Conservation (phyloP, 2,888 invertebrate genomes). For the Dynastes hyllus region DNA sequence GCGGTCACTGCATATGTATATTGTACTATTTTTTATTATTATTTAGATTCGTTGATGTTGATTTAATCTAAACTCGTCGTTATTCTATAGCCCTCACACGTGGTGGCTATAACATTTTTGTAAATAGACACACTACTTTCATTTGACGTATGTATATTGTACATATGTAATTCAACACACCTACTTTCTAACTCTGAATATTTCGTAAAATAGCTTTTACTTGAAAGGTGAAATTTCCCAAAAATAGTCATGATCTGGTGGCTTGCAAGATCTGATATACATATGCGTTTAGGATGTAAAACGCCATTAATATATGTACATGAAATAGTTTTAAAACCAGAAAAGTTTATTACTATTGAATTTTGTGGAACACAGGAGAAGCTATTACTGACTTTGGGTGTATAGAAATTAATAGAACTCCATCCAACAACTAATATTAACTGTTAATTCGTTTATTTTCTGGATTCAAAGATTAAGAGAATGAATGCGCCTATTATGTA, state of each 20-base stretch:
- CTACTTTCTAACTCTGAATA: conserved; percentile 1
- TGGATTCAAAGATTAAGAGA: too few species aligned
- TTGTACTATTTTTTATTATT: background rate
- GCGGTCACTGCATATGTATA: background rate
- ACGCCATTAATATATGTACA: too few species aligned
- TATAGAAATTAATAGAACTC: too few species aligned
- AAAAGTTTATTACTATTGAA: too few species aligned
- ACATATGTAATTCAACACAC: background rate
- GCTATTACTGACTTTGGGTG: too few species aligned
- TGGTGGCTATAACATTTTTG: background rate
- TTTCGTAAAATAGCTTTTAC: conserved; percentile 14
- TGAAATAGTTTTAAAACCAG: too few species aligned
- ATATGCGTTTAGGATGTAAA: background rate
- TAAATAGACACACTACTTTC: background rate
- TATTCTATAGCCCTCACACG: too few species aligned
- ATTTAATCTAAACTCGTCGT: background rate
- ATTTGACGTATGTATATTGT: background rate
- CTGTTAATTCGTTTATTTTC: too few species aligned
- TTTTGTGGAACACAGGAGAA: too few species aligned
- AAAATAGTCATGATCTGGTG: too few species aligned
- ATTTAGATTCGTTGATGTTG: background rate
- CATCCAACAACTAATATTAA: too few species aligned
- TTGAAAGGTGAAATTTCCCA: background rate
- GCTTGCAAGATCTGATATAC: background rate
- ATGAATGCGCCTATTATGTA: too few species aligned